These are phyloP conservation scores for Muntiacus muntjak DNA, from an alignment of 2,113 vertebrate genomes.

Conservation along the genomic window DNA sequence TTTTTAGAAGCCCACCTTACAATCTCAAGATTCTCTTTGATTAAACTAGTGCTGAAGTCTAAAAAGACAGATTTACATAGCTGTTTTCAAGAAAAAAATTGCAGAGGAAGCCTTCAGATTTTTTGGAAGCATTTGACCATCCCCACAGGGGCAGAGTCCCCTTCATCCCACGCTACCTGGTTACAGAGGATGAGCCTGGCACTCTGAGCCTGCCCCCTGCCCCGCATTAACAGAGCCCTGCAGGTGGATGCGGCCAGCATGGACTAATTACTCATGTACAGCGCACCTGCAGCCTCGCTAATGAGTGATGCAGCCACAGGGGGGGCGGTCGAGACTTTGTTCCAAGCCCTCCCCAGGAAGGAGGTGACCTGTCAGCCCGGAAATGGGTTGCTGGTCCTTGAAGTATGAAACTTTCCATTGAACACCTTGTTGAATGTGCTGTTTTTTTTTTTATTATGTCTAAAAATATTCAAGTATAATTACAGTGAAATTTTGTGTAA, in stretches of 20 bases:
- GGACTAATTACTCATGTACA: accelerated
- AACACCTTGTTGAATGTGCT: not conserved
- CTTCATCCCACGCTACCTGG: accelerated
- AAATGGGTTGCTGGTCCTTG: not conserved
- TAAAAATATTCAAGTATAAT: not conserved
- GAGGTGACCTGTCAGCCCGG: not conserved
- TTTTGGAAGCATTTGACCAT: not conserved
- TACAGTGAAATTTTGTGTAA: not conserved
- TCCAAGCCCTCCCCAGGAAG: not conserved
- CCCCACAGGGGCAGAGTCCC: accelerated
- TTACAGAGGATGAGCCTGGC: not conserved
- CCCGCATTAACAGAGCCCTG: accelerated
- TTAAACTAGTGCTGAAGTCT: no score
- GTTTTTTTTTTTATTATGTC: not conserved
- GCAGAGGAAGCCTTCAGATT: not conserved
- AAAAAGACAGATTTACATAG: not conserved
- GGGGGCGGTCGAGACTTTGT: not conserved
- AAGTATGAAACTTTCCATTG: not conserved
- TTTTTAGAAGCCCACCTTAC: not conserved
- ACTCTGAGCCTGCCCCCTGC: not conserved
- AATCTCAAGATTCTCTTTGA: not conserved
- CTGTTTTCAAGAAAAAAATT: not conserved
- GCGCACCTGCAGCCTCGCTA: accelerated
- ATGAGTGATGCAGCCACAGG: not conserved
- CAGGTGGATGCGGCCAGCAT: accelerated